A percentile compares a stretch with the other conserved stretches of the same genome.
phyloP scores from a whole-genome alignment of 2,888 invertebrate species.

The Acronicta aceris region DNA sequence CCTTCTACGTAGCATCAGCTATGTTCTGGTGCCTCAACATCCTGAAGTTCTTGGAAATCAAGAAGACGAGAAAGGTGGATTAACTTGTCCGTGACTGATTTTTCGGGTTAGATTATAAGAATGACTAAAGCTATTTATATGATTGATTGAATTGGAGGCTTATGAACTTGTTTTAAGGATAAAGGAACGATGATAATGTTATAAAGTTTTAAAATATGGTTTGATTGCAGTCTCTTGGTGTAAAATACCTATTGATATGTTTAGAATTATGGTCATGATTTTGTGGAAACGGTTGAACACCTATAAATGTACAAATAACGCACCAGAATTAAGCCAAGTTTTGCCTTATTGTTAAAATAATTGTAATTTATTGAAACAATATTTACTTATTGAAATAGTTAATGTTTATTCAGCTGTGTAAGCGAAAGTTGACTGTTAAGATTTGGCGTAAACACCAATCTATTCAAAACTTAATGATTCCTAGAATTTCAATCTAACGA shows the following conservation, averaged over 20 bases:
- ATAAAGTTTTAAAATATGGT: no score
- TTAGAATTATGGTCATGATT: no score
- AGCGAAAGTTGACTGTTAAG: not conserved
- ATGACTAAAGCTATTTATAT: slow-evolving; percentile 15
- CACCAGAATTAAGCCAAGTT: slow-evolving; percentile 6
- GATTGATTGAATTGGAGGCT: slow-evolving; percentile 6
- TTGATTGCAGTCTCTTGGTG: no score
- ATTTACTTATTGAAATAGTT: not conserved
- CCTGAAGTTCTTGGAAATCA: slow-evolving; percentile 88
- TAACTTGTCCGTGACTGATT: slow-evolving; percentile 40
- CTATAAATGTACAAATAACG: slow-evolving; percentile 25
- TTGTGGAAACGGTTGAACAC: slow-evolving; percentile 21
- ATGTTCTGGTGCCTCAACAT: slow-evolving; percentile 91
- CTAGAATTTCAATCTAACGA: not conserved
- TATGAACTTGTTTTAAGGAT: not conserved
- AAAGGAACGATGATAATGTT: no score
- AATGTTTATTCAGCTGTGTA: not conserved
- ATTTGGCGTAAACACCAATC: not conserved
- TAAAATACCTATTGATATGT: no score
- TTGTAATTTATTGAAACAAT: not conserved
- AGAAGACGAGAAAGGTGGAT: slow-evolving; percentile 68
- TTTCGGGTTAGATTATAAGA: slow-evolving; percentile 9
- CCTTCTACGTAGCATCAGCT: slow-evolving; percentile 90
- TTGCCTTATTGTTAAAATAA: slow-evolving; percentile 10
- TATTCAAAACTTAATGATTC: not conserved